Evolutionary conservation across 2,113 vertebrate genomes (phyloP).

Genomic region (Saguinus imperator): DNA sequence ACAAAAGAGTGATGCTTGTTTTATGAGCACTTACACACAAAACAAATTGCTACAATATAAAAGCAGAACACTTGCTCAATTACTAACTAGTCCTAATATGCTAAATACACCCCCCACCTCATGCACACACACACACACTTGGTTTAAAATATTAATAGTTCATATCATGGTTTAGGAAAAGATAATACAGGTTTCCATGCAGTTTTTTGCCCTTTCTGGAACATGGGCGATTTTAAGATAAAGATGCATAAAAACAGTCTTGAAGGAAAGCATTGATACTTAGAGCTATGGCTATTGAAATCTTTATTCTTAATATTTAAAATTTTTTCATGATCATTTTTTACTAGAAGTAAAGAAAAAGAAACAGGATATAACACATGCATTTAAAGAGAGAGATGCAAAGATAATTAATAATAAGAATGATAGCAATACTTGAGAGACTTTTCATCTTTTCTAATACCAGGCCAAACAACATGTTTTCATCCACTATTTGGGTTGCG

Average conservation of each 20-base stretch:
- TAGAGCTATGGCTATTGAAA: neutral
- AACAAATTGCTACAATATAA: constrained; percentile 32
- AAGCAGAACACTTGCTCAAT: neutral
- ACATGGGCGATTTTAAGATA: neutral
- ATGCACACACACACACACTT: neutral
- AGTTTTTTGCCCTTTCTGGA: neutral
- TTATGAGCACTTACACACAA: constrained; percentile 17
- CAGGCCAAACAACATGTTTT: accelerated
- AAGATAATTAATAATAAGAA: neutral
- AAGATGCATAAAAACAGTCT: neutral
- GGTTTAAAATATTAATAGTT: neutral
- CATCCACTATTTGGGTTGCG: neutral
- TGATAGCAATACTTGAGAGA: neutral
- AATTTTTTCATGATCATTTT: neutral
- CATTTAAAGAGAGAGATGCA: neutral
- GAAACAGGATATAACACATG: neutral
- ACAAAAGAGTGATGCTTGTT: constrained; percentile 26
- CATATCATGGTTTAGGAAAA: neutral
- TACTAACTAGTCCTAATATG: constrained; percentile 21
- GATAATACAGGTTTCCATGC: neutral
- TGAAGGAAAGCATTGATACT: neutral
- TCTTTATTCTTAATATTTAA: neutral
- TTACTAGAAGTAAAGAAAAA: neutral
- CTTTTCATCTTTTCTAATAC: neutral
- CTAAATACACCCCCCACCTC: neutral